Evolutionary conservation across 2,888 invertebrate species (phyloP), one percentile per base, ranked within the genome.

Genomic region (Caenorhabditis sp.): DNA sequence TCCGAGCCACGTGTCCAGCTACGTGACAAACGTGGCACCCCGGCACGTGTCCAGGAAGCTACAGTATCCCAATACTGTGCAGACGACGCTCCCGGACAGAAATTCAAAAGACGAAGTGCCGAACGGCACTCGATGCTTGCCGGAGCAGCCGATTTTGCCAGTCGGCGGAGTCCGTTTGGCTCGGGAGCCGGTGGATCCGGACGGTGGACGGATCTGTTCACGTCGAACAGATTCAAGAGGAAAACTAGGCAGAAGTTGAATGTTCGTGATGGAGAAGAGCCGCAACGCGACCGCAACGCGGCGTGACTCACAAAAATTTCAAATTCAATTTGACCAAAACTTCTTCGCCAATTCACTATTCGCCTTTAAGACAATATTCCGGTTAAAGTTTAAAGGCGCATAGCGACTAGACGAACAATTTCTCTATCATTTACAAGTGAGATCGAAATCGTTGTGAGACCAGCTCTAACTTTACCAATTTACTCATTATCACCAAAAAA

Each of bases 51-150:
- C n/a, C 60, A 64, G 28, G 58, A 50, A 4, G 62, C 69, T 20
- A 80, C 74, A 1, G 60, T 80, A 22, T 80, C 80, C 2, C 80
- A 80, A 28, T 80, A 58, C 50, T 18, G 74, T 9, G 72, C 40
- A 13, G 69, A 74, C 26, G 26, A 55, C 3, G 60, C 20, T 18
- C 67, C 65, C 9, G 65, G 37, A 0, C 79, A 71, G 24, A 79
- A 67, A 26, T 83, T 85, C 55, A 76, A 81, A 11, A 62, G 85
- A 32, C 55, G 74, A 35, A 82, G 80, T 65, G 68, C 62, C 64
- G 85, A 85, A 53, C 56, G 85, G 20, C 85, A 85, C 64, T 85
- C 85, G 13, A 82, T 85, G 83, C 64, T 81, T 6, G 78, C 80
- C 20, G 82, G 84, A 22, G 72, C 62, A 13, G 78, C 62, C 44